Evolutionary conservation across 1,140 invertebrate species (phyloP), one percentile per base, ranked within the genome.

Genomic region (Achroia grisella): DNA sequence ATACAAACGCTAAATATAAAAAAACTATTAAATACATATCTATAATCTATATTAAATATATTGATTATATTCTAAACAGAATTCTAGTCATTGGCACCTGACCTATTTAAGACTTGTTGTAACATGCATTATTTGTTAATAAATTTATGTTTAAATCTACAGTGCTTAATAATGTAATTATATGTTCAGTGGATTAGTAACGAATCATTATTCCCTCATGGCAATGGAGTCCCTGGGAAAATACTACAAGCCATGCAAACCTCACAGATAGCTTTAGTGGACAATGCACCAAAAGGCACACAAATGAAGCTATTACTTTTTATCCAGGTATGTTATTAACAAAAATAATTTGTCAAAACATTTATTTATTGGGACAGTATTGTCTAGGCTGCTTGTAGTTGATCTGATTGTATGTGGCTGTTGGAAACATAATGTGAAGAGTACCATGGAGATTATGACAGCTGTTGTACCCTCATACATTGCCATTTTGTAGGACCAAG

Each of bases 301-400:
- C 97, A 98, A 82, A 86, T 98, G 13, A 98, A 98, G 82, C 74
- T 98, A 10, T 82, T 94, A 56, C 67, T 98, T 10, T 89, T 90
- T 10, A 84, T 98, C 33, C 88, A 94, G 71, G 89, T 89, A 77
- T 62, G 37, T 56, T 43, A 33, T 6, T 34, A n/a, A 32, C 32
- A 40, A 41, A 32, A 48, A 45, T 27, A 46, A 44, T 53, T 39
- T 11, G 49, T 60, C 23, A 39, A 12, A 42, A 11, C 8, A 28
- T 39, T 46, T 40, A 40, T 48, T 0, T 43, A 33, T 4, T 11
- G 10, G 10, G 10, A 33, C 32, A 6, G 10, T 10, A 4, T 33
- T 8, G 32, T 11, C 10, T 33, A 8, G 4, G 5, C 4, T 33
- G 4, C 10, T 33, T 8, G 10, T 33, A 29, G 2, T 3, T 35